These are phyloP conservation scores for Rhabdomys pumilio DNA, from an alignment of 2,797 vertebrate genomes.

Conservation along the genomic window DNA sequence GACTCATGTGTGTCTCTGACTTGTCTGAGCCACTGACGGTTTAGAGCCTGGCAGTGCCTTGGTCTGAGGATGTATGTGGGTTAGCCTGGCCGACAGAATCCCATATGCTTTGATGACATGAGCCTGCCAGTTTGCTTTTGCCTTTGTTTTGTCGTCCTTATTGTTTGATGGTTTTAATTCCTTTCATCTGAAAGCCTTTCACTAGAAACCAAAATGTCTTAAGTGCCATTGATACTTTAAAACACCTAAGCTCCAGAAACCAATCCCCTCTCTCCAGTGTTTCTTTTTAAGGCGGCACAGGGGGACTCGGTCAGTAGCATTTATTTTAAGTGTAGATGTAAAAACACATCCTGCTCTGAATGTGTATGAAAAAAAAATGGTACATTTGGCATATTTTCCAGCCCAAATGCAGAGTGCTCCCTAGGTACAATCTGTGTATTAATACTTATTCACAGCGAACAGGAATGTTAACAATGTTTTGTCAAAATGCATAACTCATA, in stretches of 20 bases:
- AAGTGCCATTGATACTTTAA: conserved; percentile 40
- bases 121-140: neutral
- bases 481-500: conserved; percentile 79
- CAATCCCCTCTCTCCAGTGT: conserved; percentile 25
- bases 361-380: conserved; percentile 7
- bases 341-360: conserved; percentile 60
- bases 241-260: conserved; percentile 24
- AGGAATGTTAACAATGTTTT: conserved; percentile 82
- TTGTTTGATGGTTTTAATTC: conserved; percentile 42
- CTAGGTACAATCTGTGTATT: conserved; percentile 76
- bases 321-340: conserved; percentile 65
- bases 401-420: conserved; percentile 59
- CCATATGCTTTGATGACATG: neutral
- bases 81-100: neutral
- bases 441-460: conserved; percentile 76
- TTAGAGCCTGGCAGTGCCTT: neutral
- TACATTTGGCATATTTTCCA: conserved; percentile 69
- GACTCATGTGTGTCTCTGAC: neutral
- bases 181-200: conserved; percentile 68
- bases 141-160: neutral
- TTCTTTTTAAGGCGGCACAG: conserved; percentile 47
- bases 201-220: conserved; percentile 61
- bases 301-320: conserved; percentile 43
- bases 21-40: neutral
- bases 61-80: neutral